Percentiles rank a stretch among this genome's conserved stretches.
Conservation (phyloP, 2,113 vertebrate genomes). For the Vanacampus margaritifer region DNA sequence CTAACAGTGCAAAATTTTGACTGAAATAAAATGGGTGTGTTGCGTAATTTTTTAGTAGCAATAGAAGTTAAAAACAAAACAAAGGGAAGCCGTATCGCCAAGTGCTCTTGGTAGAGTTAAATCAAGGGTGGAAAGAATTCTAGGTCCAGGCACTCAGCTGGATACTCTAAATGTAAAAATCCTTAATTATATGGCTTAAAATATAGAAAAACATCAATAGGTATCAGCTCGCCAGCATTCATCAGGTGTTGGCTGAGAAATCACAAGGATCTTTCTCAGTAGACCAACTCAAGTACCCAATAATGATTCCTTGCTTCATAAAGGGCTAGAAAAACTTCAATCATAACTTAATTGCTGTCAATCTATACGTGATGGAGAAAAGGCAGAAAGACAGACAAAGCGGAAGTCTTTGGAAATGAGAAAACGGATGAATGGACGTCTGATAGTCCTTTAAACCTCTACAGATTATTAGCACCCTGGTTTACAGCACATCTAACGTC, state of each 20-base stretch:
- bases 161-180: no score
- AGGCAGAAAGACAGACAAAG: constrained; percentile 27
- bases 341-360: constrained; percentile 7
- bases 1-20: no score
- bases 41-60: no score
- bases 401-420: constrained; percentile 36
- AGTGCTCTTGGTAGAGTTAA: no score
- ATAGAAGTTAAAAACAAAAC: no score
- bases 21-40: no score
- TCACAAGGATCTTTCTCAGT: neutral
- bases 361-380: constrained; percentile 3
- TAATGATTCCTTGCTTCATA: neutral
- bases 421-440: constrained; percentile 23
- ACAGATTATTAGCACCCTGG: constrained; percentile 45
- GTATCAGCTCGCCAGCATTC: neutral
- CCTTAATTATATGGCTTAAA: no score
- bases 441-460: neutral
- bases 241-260: neutral
- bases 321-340: neutral
- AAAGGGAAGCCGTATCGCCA: no score
- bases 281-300: neutral
- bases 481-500: constrained; percentile 32
- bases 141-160: no score
- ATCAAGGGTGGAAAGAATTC: no score
- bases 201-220: no score